Evolutionary conservation across 2,888 invertebrate genomes (phyloP), one percentile per base, ranked within the genome.

Genomic region (Acrobasis consociella): DNA sequence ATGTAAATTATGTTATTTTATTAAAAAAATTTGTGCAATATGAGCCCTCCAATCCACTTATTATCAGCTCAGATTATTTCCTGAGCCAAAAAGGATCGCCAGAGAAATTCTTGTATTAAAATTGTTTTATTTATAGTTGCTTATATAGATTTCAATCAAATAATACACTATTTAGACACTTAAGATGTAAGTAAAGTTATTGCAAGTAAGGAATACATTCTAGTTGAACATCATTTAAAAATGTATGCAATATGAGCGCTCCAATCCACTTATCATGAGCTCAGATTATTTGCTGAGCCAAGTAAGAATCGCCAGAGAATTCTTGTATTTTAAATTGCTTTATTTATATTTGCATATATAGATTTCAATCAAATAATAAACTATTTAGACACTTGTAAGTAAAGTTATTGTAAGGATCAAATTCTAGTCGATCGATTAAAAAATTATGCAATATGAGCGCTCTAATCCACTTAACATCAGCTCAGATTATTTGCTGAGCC

Each of bases 241-340:
- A 85, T 80, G 83, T 82, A 83, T 69, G 76, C 78, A 76, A 79
- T 84, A 82, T 77, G 78, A 70, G 70, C 67, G 62, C 71, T 75
- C 76, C 85, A 83, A 84, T 86, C 78, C 85, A 85, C 83, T 85
- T 85, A 85, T 85, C 83, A 82, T 78, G 73, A 72, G 72, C 73
- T 69, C 66, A 64, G 71, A 75, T 74, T 72, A 71, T 82, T 82
- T 81, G 77, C 72, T 72, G 73, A 74, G 69, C 67, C 73, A 72
- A 71, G 65, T 74, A 69, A 68, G 65, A 68, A 69, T 70, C 71
- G 31, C 50, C 22, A 55, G 61, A n/a, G 31, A 52, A 11, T n/a
- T 15, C 15, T 53, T 53, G 38, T 38, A 38, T 37, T 38, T 15
- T 38, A 52, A 52, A 52, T 52, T 37, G 31, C 31, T 22, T 22